Conservation (phyloP, 1,140 invertebrate species). For the Diploscapter pachys region DNA sequence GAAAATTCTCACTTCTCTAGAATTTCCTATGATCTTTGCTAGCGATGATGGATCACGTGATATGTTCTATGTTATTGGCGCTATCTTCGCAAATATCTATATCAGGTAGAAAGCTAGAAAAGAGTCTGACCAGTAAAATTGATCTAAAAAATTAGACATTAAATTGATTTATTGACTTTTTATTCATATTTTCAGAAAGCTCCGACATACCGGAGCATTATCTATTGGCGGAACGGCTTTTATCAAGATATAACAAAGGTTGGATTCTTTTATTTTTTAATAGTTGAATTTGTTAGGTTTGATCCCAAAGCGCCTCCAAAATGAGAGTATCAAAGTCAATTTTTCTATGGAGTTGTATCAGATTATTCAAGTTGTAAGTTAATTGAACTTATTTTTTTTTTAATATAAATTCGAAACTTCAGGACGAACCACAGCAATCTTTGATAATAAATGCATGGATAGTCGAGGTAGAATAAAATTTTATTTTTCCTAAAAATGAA, state of each 20-base stretch:
- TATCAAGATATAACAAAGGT: conserved; percentile 14
- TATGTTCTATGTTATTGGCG: no score
- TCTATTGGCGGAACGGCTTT: neutral
- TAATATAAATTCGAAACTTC: conserved; percentile 8
- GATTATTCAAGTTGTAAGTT: conserved; percentile 53
- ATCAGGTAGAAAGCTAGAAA: no score
- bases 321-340: conserved; percentile 41
- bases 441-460: conserved; percentile 54
- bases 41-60: no score
- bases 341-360: conserved; percentile 52
- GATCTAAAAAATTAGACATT: no score
- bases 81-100: no score
- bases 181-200: no score
- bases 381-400: conserved; percentile 14
- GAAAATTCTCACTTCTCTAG: no score
- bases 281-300: conserved; percentile 9
- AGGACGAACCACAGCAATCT: conserved; percentile 55
- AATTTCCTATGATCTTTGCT: no score
- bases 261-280: neutral
- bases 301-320: conserved; percentile 30
- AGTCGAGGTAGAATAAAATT: conserved; percentile 42
- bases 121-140: no score
- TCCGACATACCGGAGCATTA: conserved; percentile 10
- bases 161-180: no score
- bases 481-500: conserved; percentile 13